A percentile compares a stretch with the other conserved stretches of the same genome.
phyloP scores from a whole-genome alignment of 2,888 invertebrate species.

The Eupithecia inturbata region DNA sequence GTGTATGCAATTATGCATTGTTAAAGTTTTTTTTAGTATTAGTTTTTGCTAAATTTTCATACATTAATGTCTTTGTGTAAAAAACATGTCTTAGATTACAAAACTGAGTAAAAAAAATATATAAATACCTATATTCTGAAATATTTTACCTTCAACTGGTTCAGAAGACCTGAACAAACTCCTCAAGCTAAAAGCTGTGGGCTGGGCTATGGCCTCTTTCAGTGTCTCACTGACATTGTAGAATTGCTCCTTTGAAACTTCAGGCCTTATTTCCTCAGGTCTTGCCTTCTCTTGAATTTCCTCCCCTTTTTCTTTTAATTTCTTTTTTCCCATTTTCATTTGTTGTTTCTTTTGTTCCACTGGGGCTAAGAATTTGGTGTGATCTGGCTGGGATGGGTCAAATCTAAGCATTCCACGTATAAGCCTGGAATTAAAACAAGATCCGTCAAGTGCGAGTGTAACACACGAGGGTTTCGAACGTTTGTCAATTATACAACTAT shows the following conservation, averaged over 20 bases:
- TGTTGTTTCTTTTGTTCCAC: conserved; percentile 56
- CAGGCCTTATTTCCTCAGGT: conserved; percentile 60
- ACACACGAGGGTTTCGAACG: no score
- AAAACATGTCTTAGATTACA: no score
- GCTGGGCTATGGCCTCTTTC: conserved; percentile 86
- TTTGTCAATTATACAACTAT: no score
- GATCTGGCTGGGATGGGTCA: conserved; percentile 87
- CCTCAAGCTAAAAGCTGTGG: conserved; percentile 87
- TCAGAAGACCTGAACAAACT: conserved; percentile 84
- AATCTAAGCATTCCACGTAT: conserved; percentile 85
- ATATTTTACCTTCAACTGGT: conserved; percentile 53
- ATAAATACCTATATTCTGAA: not conserved
- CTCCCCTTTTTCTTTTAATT: conserved; percentile 61
- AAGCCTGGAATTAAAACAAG: conserved; percentile 61
- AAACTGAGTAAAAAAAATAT: no score
- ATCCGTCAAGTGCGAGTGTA: no score
- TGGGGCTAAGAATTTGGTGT: conserved; percentile 85
- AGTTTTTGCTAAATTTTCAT: no score
- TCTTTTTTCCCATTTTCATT: conserved; percentile 70
- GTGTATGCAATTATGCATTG: no score
- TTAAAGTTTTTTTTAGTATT: no score
- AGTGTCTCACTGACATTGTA: conserved; percentile 88
- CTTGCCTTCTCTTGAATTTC: conserved; percentile 54
- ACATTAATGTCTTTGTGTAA: no score
- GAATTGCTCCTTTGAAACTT: conserved; percentile 88